Percentiles rank a stretch among this genome's conserved stretches.
phyloP scores from a whole-genome alignment of 2,888 invertebrate genomes.

The Nemapogon koenigi region DNA sequence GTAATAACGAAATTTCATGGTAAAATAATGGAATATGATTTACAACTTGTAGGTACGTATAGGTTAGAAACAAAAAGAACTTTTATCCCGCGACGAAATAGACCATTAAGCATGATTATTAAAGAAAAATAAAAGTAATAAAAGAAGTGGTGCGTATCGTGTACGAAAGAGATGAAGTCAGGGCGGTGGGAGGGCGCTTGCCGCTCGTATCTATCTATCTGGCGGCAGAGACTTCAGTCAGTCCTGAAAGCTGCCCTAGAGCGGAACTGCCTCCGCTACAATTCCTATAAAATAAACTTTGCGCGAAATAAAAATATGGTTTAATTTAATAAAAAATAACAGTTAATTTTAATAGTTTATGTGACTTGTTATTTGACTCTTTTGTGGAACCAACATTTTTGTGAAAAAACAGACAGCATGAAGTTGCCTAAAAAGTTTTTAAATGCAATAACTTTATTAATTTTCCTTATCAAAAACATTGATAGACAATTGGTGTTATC shows the following conservation, averaged over 20 bases:
- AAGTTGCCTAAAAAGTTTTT: no score
- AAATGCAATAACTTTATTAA: no score
- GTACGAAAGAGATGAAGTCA: conserved; percentile 19
- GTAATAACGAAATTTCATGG: no score
- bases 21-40: not conserved
- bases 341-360: not conserved
- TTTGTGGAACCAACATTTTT: no score
- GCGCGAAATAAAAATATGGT: not conserved
- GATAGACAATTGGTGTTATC: no score
- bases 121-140: conserved; percentile 58
- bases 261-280: not conserved
- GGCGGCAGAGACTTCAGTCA: conserved; percentile 28
- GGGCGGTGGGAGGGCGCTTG: conserved; percentile 24
- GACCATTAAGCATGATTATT: conserved; percentile 54
- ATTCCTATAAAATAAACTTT: not conserved
- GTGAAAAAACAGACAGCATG: no score
- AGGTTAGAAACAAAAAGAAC: conserved; percentile 30
- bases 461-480: no score
- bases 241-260: conserved; percentile 20
- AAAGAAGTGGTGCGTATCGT: conserved; percentile 40
- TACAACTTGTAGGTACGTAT: no score
- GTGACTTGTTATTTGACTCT: no score
- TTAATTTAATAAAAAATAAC: not conserved
- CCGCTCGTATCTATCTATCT: conserved; percentile 20
- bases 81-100: conserved; percentile 45